Base-by-base conservation (phyloP, 2,797 vertebrate species). In the Denticeps clupeoides region DNA sequence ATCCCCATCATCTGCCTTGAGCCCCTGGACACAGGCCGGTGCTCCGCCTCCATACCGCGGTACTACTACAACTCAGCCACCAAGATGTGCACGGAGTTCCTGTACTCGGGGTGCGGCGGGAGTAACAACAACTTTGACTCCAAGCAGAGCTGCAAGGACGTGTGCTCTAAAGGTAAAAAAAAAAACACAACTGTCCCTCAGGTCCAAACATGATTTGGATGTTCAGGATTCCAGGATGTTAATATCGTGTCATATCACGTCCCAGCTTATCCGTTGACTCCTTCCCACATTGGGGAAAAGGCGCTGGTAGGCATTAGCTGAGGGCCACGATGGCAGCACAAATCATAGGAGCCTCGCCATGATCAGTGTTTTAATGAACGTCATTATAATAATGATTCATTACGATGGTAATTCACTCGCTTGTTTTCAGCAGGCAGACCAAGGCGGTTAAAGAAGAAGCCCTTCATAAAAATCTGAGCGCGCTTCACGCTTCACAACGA, bases 41-140 rank as follows among this genome's bases (percentile, higher is more conserved):
- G 94, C 31, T 83, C 82, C 2, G 88, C 89, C 21, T 86, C 89
- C 32, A 82, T 91, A 16, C 65, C 77, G 5, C 89, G 94, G 2
- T 97, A 82, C 69, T 90, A 91, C 72, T 97, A 86, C 69, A 89
- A 91, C 46, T 1, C 23, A 7, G 70, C 67, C 53, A 75, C 67
- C 51, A 83, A 75, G 57, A 74, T 46, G 18, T 98, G 93, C 21
- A 79, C 89, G 56, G 59, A 84, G 68, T 97, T 98, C 47, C 59
- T 40, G 15, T 97, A 93, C 8, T 82, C 86, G 0, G 93, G 91
- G 55, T 97, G 93, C 3, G 90, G 91, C 3, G 90, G 91, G 27
- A 94, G 88, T 65, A 77, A 76, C 62, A 98, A 97, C 71, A 97
- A 97, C 73, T 97, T 97, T 0, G 60, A 81, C 45, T 81, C 68